Base-by-base conservation (phyloP, 2,888 invertebrate species). In the Salticus scenicus region DNA sequence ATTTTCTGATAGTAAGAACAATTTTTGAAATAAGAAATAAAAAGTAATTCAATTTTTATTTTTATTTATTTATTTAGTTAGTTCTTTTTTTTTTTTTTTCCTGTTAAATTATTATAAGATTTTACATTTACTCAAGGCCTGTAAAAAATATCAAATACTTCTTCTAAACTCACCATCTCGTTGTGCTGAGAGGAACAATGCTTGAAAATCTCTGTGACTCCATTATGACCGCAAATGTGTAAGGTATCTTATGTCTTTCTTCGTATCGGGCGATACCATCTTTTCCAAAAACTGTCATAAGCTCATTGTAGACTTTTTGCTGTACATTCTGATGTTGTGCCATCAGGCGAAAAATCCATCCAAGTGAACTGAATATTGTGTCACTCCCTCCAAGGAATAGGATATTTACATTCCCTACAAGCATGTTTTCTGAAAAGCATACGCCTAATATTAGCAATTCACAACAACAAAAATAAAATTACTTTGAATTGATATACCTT, bases 181-280 rank as follows among this genome's bases (percentile, higher is more conserved):
- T 84, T 0, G 86, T 78, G 51, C 87, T 88, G 5, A 88, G 78
- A 1, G 88, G 88, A 0, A 87, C 74, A 24, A 87, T 83, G 27
- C 87, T 88, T 90, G 96, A 96, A 92, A 95, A 94, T 63, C 97
- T 93, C 0, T 96, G 91, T 0, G 95, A 93, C 91, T 97, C 96
- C 89, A 95, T 92, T 0, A 95, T 94, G 12, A 96, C 92, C 0
- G 95, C 95, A 90, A 95, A 95, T 84, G 94, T 93, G 90, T 96
- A 96, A 0, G 96, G 95, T 94, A 97, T 93, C 77, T 95, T 95
- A 90, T 91, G 88, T 89, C 93, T 92, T 89, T 95, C 94, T 30
- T 91, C 91, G 5, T 94, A 90, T 0, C 90, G 90, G 0, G 94
- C 94, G 77, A 24, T 63, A 20, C 94, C 91, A 17, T 92, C 91